A percentile compares a stretch with the other conserved stretches of the same genome.
Evolutionary conservation across 1,140 invertebrate genomes (phyloP).

Genomic region (Leptonema lineaticorne): DNA sequence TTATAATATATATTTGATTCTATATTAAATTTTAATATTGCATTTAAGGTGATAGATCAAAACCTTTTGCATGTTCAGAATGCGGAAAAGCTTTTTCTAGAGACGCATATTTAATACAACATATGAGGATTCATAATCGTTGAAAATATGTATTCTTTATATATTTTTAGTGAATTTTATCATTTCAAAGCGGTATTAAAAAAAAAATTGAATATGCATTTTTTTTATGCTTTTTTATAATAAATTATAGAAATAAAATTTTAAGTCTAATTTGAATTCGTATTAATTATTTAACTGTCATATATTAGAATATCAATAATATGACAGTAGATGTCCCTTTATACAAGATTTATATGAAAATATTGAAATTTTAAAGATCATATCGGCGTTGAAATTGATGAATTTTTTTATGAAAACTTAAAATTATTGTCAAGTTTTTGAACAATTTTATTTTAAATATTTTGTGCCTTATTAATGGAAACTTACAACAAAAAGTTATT

Average conservation of each 20-base stretch:
- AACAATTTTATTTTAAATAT: background rate
- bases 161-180: background rate
- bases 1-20: background rate
- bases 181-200: background rate
- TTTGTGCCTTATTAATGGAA: too few species aligned
- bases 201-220: background rate
- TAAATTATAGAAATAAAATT: background rate
- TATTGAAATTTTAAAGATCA: background rate
- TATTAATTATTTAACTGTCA: background rate
- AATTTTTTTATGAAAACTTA: background rate
- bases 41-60: slow-evolving; percentile 29
- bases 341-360: background rate
- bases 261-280: background rate
- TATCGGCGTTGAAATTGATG: background rate
- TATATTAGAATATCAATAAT: background rate
- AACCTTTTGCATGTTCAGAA: slow-evolving; percentile 27
- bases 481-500: too few species aligned
- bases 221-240: background rate
- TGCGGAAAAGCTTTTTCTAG: slow-evolving; percentile 30
- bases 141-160: background rate
- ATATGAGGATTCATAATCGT: slow-evolving; percentile 35
- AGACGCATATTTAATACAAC: slow-evolving; percentile 34
- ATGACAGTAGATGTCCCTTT: background rate
- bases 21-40: background rate
- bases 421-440: background rate